Evolutionary conservation across 2,888 invertebrate genomes (phyloP).

Genomic region (Mimas tiliae): DNA sequence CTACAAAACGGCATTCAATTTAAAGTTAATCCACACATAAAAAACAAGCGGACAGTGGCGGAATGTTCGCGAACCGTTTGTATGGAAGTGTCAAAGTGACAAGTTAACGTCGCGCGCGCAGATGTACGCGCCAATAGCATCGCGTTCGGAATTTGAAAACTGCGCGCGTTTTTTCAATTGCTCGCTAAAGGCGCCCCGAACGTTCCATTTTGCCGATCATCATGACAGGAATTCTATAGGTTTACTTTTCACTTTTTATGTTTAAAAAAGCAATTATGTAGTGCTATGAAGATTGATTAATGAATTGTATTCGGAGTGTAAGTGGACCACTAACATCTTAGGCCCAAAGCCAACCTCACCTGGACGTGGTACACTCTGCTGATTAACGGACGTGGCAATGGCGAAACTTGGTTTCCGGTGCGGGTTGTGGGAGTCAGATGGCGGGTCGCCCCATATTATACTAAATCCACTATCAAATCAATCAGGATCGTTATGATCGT

Average conservation of each 20-base stretch:
- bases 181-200: conserved; percentile 14
- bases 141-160: conserved; percentile 60
- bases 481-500: no score
- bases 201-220: conserved; percentile 15
- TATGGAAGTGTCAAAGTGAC: conserved; percentile 78
- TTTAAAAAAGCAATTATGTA: not conserved
- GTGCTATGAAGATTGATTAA: not conserved
- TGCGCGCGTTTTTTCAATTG: conserved; percentile 38
- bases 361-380: no score
- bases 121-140: conserved; percentile 57
- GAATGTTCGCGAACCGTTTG: conserved; percentile 59
- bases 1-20: conserved; percentile 31
- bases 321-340: no score
- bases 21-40: conserved; percentile 40
- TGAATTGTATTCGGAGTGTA: not conserved
- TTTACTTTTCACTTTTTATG: not conserved
- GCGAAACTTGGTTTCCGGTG: no score
- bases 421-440: no score
- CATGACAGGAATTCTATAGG: conserved; percentile 1
- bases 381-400: no score
- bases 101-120: conserved; percentile 62
- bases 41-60: conserved; percentile 42
- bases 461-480: no score
- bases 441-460: no score
- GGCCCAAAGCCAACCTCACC: no score